These are phyloP conservation scores for Malurus elegans DNA, from an alignment of 2,113 vertebrate genomes.

Conservation along the genomic window DNA sequence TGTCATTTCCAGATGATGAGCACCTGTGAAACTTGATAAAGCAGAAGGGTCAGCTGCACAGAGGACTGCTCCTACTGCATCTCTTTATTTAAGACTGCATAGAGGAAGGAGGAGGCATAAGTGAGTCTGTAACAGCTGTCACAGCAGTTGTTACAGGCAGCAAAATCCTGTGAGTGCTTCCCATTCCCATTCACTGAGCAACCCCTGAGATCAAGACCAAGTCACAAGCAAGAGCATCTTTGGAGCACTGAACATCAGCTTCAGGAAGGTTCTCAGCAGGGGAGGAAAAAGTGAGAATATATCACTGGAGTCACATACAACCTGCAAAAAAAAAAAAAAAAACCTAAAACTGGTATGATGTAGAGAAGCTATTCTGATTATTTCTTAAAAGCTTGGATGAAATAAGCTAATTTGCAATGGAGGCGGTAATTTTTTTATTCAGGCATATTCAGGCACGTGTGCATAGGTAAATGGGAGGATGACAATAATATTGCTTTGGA, in stretches of 20 bases:
- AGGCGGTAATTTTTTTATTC: background rate
- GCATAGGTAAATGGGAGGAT: background rate
- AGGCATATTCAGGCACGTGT: fast-evolving
- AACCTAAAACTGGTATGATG: background rate
- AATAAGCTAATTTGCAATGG: background rate
- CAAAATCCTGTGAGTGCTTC: background rate
- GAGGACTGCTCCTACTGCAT: background rate
- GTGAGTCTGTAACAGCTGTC: background rate
- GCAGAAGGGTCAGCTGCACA: background rate
- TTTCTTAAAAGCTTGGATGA: background rate
- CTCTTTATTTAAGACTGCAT: background rate
- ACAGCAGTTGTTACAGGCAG: background rate
- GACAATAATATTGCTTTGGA: background rate
- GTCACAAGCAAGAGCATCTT: background rate
- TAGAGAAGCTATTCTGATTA: background rate
- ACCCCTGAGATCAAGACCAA: background rate
- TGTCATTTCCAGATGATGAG: background rate
- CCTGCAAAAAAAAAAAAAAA: background rate
- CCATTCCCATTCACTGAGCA: background rate
- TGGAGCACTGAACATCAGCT: background rate
- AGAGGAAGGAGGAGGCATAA: background rate
- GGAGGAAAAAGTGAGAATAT: background rate
- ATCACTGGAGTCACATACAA: background rate
- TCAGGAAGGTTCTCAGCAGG: background rate
- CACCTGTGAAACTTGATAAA: background rate